A percentile compares a stretch with the other conserved stretches of the same genome.
Evolutionary conservation across 2,797 vertebrate genomes (phyloP).

Genomic region (Sebastes cheni): DNA sequence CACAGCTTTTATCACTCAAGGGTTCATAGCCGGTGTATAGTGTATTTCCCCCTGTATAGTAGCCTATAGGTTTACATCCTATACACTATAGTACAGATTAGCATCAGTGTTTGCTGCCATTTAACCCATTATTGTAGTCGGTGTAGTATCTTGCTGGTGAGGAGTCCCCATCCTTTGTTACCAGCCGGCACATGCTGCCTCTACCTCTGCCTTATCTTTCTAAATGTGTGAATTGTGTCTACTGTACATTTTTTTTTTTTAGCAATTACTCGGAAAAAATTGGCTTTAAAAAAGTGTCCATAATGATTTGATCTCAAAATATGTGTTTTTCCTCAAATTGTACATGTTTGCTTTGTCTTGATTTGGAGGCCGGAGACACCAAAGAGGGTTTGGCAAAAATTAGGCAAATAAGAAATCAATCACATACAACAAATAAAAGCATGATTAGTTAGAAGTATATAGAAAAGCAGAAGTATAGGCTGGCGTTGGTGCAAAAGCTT

Average conservation of each 20-base stretch:
- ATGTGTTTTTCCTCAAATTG: neutral
- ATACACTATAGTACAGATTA: neutral
- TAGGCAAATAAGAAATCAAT: neutral
- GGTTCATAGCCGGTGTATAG: constrained; percentile 10
- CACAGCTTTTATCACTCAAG: constrained; percentile 48
- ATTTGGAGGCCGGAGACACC: constrained; percentile 4
- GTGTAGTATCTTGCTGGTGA: constrained; percentile 14
- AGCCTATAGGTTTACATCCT: neutral
- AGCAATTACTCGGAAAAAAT: neutral
- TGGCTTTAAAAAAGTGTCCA: neutral
- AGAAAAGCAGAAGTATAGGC: neutral
- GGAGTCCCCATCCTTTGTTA: constrained; percentile 68
- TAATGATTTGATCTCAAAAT: neutral
- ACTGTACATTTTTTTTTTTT: neutral
- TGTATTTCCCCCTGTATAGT: constrained; percentile 29
- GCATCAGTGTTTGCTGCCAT: neutral
- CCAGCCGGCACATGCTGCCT: constrained; percentile 50
- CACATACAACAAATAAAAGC: neutral
- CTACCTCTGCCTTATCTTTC: constrained; percentile 7
- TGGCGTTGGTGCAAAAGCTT: neutral
- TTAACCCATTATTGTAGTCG: constrained; percentile 14
- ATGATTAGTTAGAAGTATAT: neutral
- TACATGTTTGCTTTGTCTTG: constrained; percentile 38
- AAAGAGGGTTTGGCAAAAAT: neutral
- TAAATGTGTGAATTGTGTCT: neutral